Evolutionary conservation across 2,113 vertebrate genomes (phyloP), one percentile per base, ranked within the genome.

Genomic region (Formicarius rufipectus): DNA sequence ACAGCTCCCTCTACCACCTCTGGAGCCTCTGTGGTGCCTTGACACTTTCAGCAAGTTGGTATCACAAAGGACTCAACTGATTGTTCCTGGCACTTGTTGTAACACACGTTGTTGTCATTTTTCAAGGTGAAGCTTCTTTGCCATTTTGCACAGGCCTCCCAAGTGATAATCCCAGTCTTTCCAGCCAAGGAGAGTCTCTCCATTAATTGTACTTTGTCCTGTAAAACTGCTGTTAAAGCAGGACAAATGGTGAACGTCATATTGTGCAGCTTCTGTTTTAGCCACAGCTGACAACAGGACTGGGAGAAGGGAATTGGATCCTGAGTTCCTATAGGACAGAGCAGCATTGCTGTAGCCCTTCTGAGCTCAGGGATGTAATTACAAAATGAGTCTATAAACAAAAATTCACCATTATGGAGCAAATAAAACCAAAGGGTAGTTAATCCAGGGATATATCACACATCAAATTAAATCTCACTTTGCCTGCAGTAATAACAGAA

Each of bases 391-490:
- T 96, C 95, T 96, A 96, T 96, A 95, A 97, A 96, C 95, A 96
- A 96, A 97, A 97, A 95, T 91, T 96, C 90, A 91, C 91, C 50
- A 94, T 96, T 97, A 97, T 96, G 92, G 79, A 96, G 90, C 84
- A 93, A 97, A 96, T 97, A 95, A 96, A 96, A 96, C 84, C 92
- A 96, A 97, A 90, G 87, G 93, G 85, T 96, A 96, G 90, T 97
- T 97, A 97, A 97, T 96, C 95, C 95, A 88, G 95, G 93, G 94
- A 96, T 96, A 96, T 95, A 97, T 97, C 95, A 96, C 96, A 96
- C 95, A 97, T 96, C 91, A 96, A 96, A 96, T 97, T 97, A 96
- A 97, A 96, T 97, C 95, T 96, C 96, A 96, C 94, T 96, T 96
- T 96, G 94, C 94, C 87, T 95, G 94, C 82, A 96, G 95, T 97